These are phyloP conservation scores for Sparus aurata DNA, from an alignment of 2,797 vertebrate species.

Conservation along the genomic window DNA sequence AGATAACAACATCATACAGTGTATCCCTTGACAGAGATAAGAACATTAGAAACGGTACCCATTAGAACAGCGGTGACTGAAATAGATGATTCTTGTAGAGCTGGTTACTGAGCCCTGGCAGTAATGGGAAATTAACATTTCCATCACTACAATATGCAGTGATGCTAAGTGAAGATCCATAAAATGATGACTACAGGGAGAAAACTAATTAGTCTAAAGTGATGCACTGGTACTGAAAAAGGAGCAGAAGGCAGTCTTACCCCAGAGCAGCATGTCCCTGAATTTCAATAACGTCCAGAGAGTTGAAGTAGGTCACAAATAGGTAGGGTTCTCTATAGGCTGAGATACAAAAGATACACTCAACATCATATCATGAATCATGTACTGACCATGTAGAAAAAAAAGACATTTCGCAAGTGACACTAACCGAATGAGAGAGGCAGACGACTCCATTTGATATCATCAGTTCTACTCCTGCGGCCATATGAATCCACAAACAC, in stretches of 20 bases:
- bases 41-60: neutral
- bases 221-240: slow-evolving; percentile 1
- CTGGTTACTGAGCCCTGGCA: neutral
- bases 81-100: neutral
- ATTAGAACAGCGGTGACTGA: neutral
- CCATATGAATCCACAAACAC: slow-evolving; percentile 98
- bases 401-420: neutral
- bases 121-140: slow-evolving; percentile 14
- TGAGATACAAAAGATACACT: slow-evolving; percentile 71
- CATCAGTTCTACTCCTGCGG: slow-evolving; percentile 94
- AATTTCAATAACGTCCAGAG: slow-evolving; percentile 97
- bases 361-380: neutral
- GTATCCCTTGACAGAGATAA: slow-evolving; percentile 70
- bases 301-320: slow-evolving; percentile 99
- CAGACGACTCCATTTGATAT: slow-evolving; percentile 98
- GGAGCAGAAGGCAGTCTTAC: slow-evolving; percentile 79
- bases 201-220: neutral
- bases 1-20: neutral
- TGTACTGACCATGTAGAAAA: neutral
- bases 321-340: slow-evolving; percentile 98
- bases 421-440: slow-evolving; percentile 95
- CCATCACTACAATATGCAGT: slow-evolving; percentile 11
- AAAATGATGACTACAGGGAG: slow-evolving; percentile 3
- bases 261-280: slow-evolving; percentile 94
- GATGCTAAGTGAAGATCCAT: neutral